Conservation (phyloP, 2,888 invertebrate genomes). For the Pyrgus malvae region DNA sequence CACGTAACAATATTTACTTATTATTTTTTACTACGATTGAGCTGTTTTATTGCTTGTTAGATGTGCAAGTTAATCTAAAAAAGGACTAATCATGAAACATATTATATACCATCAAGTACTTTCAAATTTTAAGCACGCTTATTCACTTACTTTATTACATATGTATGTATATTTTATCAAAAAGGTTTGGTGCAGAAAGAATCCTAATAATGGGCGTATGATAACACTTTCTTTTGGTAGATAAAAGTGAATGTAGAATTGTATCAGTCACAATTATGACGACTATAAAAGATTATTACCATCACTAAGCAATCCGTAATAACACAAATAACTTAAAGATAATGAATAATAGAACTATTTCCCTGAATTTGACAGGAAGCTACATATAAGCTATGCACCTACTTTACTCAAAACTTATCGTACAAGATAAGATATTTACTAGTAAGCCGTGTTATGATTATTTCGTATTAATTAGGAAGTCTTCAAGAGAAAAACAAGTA, state of each 20-base stretch:
- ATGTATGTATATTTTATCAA: not conserved
- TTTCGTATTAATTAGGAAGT: not conserved
- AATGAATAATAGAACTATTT: too few species aligned
- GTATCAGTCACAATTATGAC: not conserved
- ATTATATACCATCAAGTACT: too few species aligned
- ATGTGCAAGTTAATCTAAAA: too few species aligned
- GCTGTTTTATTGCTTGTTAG: not conserved
- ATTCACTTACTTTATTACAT: too few species aligned
- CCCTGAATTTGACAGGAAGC: too few species aligned
- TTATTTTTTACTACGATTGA: not conserved
- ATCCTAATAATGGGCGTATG: too few species aligned
- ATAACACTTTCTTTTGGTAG: not conserved
- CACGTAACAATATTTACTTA: not conserved
- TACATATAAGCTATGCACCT: too few species aligned
- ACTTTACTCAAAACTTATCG: too few species aligned
- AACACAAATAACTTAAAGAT: not conserved
- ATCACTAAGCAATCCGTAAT: not conserved
- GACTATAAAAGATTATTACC: not conserved
- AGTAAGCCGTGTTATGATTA: not conserved
- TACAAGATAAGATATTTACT: too few species aligned
- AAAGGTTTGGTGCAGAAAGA: too few species aligned
- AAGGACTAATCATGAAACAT: too few species aligned
- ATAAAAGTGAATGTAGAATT: constrained; percentile 7
- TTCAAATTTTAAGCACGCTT: too few species aligned
- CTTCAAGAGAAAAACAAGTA: not conserved